These are phyloP conservation scores for Trichacis sp. DNA, from an alignment of 2,888 invertebrate species.

Conservation along the genomic window DNA sequence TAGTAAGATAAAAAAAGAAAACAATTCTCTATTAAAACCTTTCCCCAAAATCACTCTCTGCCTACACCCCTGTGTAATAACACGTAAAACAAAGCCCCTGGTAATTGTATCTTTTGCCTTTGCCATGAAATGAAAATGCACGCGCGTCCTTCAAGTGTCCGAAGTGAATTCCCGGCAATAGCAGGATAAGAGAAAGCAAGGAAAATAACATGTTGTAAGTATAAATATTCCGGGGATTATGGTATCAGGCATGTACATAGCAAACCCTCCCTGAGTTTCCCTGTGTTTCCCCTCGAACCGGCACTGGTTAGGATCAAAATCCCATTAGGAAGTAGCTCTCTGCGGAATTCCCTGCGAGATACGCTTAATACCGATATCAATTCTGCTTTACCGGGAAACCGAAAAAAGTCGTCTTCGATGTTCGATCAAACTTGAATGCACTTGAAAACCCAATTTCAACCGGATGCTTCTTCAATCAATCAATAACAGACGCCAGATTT, in stretches of 20 bases:
- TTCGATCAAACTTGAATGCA: conserved; percentile 13
- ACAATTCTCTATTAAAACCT: too few relatives aligned
- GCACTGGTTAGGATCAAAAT: conserved; percentile 51
- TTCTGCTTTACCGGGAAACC: conserved; percentile 38
- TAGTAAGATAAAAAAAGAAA: too few relatives aligned
- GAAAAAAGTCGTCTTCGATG: conserved; percentile 21
- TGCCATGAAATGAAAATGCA: too few relatives aligned
- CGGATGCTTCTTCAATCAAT: neutral
- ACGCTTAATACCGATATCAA: conserved; percentile 51
- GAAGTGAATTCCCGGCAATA: too few relatives aligned
- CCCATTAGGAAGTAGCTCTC: conserved; percentile 50
- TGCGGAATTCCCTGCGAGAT: conserved; percentile 40
- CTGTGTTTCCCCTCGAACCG: conserved; percentile 15
- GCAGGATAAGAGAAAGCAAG: too few relatives aligned
- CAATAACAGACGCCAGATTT: neutral
- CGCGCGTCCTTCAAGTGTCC: too few relatives aligned
- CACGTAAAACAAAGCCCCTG: too few relatives aligned
- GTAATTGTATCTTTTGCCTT: too few relatives aligned
- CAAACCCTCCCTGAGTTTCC: conserved; percentile 10
- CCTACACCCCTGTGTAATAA: too few relatives aligned
- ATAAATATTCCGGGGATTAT: conserved; percentile 25
- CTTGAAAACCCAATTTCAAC: neutral
- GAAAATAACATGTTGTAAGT: conserved; percentile 6
- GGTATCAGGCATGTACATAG: conserved; percentile 19
- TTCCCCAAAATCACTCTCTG: too few relatives aligned